A percentile compares a stretch with the other conserved stretches of the same genome.
These are phyloP conservation scores for Trissolcus basalis DNA, from an alignment of 1,140 invertebrate genomes.

Conservation along the genomic window DNA sequence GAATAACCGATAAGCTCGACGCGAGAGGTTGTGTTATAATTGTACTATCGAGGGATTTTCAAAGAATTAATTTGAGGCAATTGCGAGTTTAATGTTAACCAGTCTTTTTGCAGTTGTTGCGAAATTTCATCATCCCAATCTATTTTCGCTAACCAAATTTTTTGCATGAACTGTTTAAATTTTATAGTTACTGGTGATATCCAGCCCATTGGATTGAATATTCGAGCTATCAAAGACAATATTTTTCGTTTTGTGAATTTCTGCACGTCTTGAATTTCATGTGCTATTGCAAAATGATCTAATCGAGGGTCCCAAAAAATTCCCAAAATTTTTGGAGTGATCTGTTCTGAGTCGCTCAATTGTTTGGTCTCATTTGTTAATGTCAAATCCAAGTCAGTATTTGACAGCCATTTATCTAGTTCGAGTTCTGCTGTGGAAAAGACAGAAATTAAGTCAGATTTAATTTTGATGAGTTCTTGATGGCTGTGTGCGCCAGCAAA, in stretches of 20 bases:
- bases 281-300: constrained; percentile 1
- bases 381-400: neutral
- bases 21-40: neutral
- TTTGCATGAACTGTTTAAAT: too few relatives aligned
- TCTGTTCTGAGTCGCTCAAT: neutral
- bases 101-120: neutral
- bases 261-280: neutral
- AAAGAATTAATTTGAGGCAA: neutral
- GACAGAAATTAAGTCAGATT: neutral
- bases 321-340: constrained; percentile 15
- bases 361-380: neutral
- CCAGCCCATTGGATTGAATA: constrained; percentile 13
- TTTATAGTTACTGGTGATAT: constrained; percentile 10
- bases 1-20: constrained; percentile 11
- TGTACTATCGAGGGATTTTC: constrained; percentile 6
- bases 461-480: neutral
- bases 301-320: constrained; percentile 1
- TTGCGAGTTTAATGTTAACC: neutral
- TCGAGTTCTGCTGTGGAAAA: constrained; percentile 1
- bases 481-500: neutral
- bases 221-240: constrained; percentile 3
- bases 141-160: constrained; percentile 2
- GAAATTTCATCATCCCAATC: constrained; percentile 4
- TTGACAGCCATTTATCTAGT: neutral
- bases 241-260: neutral